These are phyloP conservation scores for Micoletzkya japonica DNA, from an alignment of 2,888 invertebrate genomes.

Conservation along the genomic window DNA sequence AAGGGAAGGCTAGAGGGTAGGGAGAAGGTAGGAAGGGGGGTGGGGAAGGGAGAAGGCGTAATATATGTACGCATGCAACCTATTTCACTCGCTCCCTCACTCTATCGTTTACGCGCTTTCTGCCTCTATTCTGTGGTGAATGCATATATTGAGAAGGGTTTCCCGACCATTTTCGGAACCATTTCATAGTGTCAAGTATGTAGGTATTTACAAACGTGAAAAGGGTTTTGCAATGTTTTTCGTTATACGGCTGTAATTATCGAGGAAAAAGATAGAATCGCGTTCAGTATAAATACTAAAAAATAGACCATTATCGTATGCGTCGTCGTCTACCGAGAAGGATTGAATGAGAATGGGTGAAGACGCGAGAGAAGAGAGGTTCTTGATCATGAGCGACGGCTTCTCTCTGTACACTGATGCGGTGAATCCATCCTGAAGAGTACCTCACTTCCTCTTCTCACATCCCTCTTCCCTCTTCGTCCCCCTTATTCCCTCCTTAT, in stretches of 20 bases:
- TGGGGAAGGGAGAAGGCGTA: conserved; percentile 4
- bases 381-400: conserved; percentile 24
- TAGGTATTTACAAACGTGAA: no score
- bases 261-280: no score
- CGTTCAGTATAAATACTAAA: no score
- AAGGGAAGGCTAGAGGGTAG: neutral
- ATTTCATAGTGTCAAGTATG: no score
- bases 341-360: neutral
- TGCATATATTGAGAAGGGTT: no score
- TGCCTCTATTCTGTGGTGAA: no score
- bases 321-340: neutral
- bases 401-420: conserved; percentile 44
- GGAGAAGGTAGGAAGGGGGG: conserved; percentile 18
- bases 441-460: neutral
- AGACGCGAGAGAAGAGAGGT: neutral
- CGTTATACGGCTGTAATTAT: no score
- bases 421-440: conserved; percentile 53
- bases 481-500: no score
- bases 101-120: no score
- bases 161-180: no score
- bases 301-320: neutral
- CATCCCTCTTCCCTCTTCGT: neutral
- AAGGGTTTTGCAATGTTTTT: no score
- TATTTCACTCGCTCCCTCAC: neutral
- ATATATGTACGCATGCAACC: neutral